Evolutionary conservation across 2,113 vertebrate genomes (phyloP).

Genomic region (Donacobius atricapilla): DNA sequence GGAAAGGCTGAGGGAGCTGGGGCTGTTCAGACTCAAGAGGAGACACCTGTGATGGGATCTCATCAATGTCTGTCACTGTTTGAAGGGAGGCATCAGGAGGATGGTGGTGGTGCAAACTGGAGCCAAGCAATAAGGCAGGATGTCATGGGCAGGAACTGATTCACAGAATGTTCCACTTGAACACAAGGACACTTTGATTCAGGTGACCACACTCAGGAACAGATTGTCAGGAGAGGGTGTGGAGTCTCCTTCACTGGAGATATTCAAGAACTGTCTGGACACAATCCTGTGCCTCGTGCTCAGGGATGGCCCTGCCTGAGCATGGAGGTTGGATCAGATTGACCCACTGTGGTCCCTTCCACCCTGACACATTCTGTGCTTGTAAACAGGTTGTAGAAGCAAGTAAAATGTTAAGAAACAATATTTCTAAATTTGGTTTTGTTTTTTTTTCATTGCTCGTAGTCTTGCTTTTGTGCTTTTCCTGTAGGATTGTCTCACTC

Average conservation of each 20-base stretch:
- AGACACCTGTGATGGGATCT: rapidly evolving
- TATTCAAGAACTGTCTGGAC: too few relatives aligned
- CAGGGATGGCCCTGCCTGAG: background rate
- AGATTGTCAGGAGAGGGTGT: background rate
- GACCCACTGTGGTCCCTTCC: background rate
- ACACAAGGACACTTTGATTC: background rate
- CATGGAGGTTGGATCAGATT: background rate
- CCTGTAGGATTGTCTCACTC: background rate
- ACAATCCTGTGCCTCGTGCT: rapidly evolving
- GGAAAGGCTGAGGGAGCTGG: background rate
- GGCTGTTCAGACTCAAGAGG: rapidly evolving
- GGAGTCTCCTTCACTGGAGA: background rate
- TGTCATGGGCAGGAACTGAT: background rate
- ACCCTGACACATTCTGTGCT: background rate
- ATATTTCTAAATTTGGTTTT: background rate
- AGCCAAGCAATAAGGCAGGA: background rate
- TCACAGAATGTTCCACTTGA: background rate
- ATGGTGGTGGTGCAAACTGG: too few relatives aligned
- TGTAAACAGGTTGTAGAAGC: background rate
- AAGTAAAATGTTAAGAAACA: background rate
- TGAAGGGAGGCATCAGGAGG: background rate
- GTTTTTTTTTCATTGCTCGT: background rate
- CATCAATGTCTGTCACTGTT: too few relatives aligned
- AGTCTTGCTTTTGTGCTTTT: background rate
- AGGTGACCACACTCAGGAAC: too few relatives aligned